phyloP scores from a whole-genome alignment of 2,797 vertebrate species.

The Leontopithecus rosalia region DNA sequence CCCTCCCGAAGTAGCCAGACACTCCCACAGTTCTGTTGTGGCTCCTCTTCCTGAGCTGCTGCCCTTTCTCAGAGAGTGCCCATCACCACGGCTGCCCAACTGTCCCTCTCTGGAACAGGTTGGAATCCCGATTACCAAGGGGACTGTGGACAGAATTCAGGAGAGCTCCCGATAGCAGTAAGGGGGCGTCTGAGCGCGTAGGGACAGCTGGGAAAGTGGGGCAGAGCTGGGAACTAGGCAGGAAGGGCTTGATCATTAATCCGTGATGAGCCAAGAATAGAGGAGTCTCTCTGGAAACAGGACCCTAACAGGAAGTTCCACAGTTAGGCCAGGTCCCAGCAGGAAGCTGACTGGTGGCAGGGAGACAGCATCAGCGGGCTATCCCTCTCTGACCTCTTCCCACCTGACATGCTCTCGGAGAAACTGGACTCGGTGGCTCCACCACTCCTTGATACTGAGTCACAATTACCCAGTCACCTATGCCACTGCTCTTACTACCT shows the following conservation, averaged over 20 bases:
- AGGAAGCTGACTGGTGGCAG: background rate
- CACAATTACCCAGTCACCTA: background rate
- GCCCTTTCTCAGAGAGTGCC: background rate
- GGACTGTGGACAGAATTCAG: background rate
- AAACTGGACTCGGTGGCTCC: background rate
- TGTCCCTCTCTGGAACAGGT: background rate
- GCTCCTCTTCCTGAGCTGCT: background rate
- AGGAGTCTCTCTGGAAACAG: background rate
- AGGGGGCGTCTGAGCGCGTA: background rate
- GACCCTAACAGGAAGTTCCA: background rate
- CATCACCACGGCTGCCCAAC: background rate
- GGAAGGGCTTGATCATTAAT: background rate
- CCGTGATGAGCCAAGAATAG: background rate
- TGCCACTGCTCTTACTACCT: accelerated
- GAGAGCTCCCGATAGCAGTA: background rate
- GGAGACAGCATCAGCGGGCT: background rate
- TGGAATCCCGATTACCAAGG: background rate
- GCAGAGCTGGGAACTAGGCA: background rate
- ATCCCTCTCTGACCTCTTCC: background rate
- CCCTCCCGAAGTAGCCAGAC: background rate
- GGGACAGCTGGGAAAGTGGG: background rate
- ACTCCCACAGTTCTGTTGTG: background rate
- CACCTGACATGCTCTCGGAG: background rate
- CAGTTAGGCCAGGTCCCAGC: background rate
- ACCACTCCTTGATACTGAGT: background rate